A percentile compares a stretch with the other conserved stretches of the same genome.
Evolutionary conservation across 2,888 invertebrate species (phyloP).

Genomic region (Cryptosula pallasiana): DNA sequence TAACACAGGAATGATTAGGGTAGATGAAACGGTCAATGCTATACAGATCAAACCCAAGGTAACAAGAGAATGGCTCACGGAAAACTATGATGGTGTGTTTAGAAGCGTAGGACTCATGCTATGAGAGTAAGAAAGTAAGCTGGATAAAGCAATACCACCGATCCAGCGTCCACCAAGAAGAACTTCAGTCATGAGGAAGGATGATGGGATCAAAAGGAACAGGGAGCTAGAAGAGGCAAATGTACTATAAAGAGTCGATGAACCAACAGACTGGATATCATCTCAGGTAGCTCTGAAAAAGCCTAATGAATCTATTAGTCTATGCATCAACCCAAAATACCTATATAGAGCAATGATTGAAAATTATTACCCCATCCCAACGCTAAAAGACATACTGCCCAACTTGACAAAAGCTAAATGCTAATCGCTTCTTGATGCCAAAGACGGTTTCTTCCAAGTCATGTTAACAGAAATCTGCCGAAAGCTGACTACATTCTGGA

Average conservation of each 20-base stretch:
- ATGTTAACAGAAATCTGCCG: neutral
- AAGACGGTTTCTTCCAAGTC: neutral
- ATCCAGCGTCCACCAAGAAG: neutral
- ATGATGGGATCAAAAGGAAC: neutral
- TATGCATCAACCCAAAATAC: neutral
- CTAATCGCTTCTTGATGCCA: neutral
- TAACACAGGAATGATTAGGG: neutral
- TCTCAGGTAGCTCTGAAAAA: slow-evolving; percentile 4
- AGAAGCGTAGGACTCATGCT: neutral
- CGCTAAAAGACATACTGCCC: neutral
- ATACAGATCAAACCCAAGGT: neutral
- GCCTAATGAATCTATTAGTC: neutral
- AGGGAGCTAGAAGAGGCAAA: slow-evolving; percentile 9
- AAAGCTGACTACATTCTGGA: too few relatives aligned
- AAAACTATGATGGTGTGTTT: slow-evolving; percentile 1
- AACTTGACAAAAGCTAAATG: neutral
- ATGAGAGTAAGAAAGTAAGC: neutral
- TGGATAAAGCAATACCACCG: neutral
- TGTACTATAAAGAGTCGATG: neutral
- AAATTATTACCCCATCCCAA: neutral
- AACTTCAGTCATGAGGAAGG: slow-evolving; percentile 1
- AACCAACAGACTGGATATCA: slow-evolving; percentile 11
- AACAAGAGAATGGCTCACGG: neutral
- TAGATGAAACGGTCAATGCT: neutral
- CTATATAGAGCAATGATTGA: neutral